Conservation (phyloP, 2,888 invertebrate genomes). For the Idaea aversata region DNA sequence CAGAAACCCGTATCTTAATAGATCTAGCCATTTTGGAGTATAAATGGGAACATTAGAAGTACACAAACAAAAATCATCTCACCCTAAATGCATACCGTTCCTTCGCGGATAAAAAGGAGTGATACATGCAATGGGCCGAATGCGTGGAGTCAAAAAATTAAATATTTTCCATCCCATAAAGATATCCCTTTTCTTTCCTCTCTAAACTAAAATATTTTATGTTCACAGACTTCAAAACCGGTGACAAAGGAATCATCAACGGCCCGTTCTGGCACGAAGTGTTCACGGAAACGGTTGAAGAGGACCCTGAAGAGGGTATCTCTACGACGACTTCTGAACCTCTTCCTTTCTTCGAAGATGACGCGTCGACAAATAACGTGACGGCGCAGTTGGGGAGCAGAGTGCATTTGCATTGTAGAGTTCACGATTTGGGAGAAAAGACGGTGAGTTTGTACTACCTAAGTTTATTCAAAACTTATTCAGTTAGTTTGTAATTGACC, state of each 20-base stretch:
- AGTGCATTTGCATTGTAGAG: slow-evolving; percentile 84
- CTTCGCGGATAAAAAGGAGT: no score
- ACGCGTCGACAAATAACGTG: slow-evolving; percentile 82
- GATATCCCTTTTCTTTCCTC: no score
- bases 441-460: slow-evolving; percentile 70
- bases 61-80: no score
- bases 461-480: no score
- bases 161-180: no score
- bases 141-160: no score
- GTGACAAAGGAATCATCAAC: slow-evolving; percentile 65
- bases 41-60: no score
- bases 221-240: slow-evolving; percentile 65
- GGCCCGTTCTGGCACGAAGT: slow-evolving; percentile 74
- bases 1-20: no score
- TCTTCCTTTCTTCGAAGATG: slow-evolving; percentile 86
- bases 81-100: no score
- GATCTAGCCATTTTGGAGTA: no score
- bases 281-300: slow-evolving; percentile 68
- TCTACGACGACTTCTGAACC: slow-evolving; percentile 84
- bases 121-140: no score
- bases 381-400: slow-evolving; percentile 84
- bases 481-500: no score
- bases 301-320: slow-evolving; percentile 56
- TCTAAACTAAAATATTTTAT: not conserved
- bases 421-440: slow-evolving; percentile 85